Evolutionary conservation across 2,797 vertebrate species (phyloP), one percentile per base, ranked within the genome.

Genomic region (Hipposideros larvatus): DNA sequence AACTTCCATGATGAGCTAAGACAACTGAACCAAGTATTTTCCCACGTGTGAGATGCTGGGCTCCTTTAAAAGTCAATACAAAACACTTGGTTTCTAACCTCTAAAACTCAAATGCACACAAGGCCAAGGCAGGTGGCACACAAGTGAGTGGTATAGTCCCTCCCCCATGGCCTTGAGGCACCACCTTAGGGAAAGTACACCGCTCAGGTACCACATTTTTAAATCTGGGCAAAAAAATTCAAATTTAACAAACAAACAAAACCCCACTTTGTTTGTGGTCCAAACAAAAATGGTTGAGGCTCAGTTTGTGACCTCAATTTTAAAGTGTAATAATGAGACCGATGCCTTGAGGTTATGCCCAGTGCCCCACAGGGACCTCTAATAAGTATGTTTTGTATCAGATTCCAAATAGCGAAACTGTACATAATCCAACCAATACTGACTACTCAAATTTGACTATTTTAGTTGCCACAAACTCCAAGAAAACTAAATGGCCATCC

Each of bases 161-260:
- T 55, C 53, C 6, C 53, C 53, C 1, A 4, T 87, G 51, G 77
- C 92, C 37, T 70, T 79, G 22, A 95, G 92, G 75, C 3, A 14
- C 87, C 80, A 92, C 61, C 90, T 91, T 68, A 96, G 90, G 80
- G 90, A 96, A 94, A 93, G 61, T 28, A 94, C 0, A 75, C 4
- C 73, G 28, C 28, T 59, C 57, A 4, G 61, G 48, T 46, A 53
- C 34, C 26, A n/a, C 31, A 26, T 71, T 61, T 96, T 96, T 46
- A 87, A 97, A 91, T 86, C 70, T 77, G 48, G 84, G 65, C 63
- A 66, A 82, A 91, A 37, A 87, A 41, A 61, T 55, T 89, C 11
- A n/a, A 61, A 83, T 89, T 24, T 48, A 73, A 43, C 77, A 82
- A 74, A 75, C 46, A 65, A 86, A 83, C 34, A 82, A 86, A 82